Evolutionary conservation across 2,888 invertebrate genomes (phyloP), one percentile per base, ranked within the genome.

Genomic region (Coleophora deauratella): DNA sequence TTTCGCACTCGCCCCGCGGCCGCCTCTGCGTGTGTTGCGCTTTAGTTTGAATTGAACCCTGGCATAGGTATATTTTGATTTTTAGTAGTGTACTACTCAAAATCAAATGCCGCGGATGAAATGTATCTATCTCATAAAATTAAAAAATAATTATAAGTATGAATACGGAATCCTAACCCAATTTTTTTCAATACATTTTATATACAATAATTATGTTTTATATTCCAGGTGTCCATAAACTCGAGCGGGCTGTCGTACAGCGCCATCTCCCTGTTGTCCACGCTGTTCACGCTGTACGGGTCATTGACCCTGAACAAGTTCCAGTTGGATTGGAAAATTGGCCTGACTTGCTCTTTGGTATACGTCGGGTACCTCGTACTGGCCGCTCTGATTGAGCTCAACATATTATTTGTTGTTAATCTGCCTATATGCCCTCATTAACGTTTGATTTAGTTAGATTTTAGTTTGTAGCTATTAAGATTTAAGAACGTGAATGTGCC

Each of bases 211-310:
- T 28, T 31, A 37, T 31, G 27, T 32, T 10, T 43, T 36, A n/a
- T 48, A 32, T 61, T 61, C 12, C 75, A 86, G 75, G 86, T 94
- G 11, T 75, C 86, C 44, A 92, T 95, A 51, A 92, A 93, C 72
- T 94, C 94, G 0, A 88, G 89, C 15, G 94, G 94, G 0, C 68
- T 95, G 31, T 88, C 90, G 0, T 95, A 93, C 75, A 93, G 92
- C 48, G 90, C 93, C 0, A 87, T 93, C 42, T 91, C 91, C 0
- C 79, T 95, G 10, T 80, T 95, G 38, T 89, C 91, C 0, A 93
- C 94, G 0, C 79, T 95, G 2, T 72, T 92, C 34, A 81, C 92
- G 6, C 82, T 95, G 14, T 91, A 94, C 62, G 65, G 86, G 0
- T 87, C 89, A 27, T 86, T 95, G 40, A 76, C 88, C 1, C 51